These are phyloP conservation scores for Macrochelys suwanniensis DNA, from an alignment of 2,797 vertebrate genomes.

Conservation along the genomic window DNA sequence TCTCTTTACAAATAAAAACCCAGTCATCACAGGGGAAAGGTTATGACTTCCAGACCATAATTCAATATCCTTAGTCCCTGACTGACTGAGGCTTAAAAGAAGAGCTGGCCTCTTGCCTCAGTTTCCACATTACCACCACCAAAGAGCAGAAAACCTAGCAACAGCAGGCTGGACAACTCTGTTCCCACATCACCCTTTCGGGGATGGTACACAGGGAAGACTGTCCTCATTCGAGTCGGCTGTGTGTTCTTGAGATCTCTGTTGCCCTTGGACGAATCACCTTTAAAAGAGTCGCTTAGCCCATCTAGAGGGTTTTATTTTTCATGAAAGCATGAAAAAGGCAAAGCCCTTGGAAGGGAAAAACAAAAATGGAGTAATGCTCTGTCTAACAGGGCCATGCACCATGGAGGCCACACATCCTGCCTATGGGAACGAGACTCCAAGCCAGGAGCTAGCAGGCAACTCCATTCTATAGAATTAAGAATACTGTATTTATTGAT, in stretches of 20 bases:
- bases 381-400: neutral
- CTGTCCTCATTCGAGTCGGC: too few species aligned
- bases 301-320: neutral
- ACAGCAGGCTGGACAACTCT: neutral
- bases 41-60: neutral
- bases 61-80: neutral
- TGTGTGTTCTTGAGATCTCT: too few species aligned
- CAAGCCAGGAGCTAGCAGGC: neutral
- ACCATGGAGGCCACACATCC: neutral
- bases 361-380: neutral
- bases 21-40: rapidly evolving
- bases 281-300: too few species aligned
- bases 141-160: neutral
- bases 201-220: rapidly evolving
- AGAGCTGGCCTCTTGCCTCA: neutral
- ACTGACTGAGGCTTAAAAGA: neutral
- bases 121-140: neutral
- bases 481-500: neutral
- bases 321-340: neutral
- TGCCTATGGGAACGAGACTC: neutral
- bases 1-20: neutral
- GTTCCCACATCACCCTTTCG: rapidly evolving
- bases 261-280: too few species aligned
- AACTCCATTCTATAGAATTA: neutral
- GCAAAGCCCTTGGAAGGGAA: neutral